Evolutionary conservation across 2,113 vertebrate species (phyloP).

Genomic region (Mastomys natalensis): DNA sequence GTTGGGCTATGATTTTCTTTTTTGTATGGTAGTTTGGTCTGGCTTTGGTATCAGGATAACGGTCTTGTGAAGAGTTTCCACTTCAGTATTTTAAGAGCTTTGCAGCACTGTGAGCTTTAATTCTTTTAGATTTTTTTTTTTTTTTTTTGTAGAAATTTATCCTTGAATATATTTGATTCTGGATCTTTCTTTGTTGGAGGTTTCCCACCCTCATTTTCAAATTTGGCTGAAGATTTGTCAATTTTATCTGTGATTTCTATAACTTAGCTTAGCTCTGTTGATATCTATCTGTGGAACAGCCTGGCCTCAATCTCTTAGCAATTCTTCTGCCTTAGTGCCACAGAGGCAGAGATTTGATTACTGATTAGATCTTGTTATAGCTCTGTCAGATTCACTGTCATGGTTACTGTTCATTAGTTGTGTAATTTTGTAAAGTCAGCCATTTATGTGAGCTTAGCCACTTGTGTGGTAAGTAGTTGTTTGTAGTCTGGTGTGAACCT

Average conservation of each 20-base stretch:
- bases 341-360: not conserved
- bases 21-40: not conserved
- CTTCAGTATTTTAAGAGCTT: not conserved
- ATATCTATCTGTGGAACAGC: not conserved
- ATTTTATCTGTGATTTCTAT: not conserved
- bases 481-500: not conserved
- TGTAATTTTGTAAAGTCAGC: not conserved
- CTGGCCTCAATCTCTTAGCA: not conserved
- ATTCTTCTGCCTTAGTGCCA: not conserved
- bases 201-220: not conserved
- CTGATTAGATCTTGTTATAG: not conserved
- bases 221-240: not conserved
- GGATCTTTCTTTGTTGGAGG: not conserved
- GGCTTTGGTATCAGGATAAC: not conserved
- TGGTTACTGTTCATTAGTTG: not conserved
- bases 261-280: not conserved
- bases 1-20: not conserved
- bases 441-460: not conserved
- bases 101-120: not conserved
- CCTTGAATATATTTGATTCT: not conserved
- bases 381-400: not conserved
- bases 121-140: not conserved
- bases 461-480: not conserved
- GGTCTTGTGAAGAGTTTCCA: not conserved
- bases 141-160: not conserved